Percentiles rank a stretch among this genome's conserved stretches.
phyloP scores from a whole-genome alignment of 2,113 vertebrate species.

The Anthoscopus minutus region DNA sequence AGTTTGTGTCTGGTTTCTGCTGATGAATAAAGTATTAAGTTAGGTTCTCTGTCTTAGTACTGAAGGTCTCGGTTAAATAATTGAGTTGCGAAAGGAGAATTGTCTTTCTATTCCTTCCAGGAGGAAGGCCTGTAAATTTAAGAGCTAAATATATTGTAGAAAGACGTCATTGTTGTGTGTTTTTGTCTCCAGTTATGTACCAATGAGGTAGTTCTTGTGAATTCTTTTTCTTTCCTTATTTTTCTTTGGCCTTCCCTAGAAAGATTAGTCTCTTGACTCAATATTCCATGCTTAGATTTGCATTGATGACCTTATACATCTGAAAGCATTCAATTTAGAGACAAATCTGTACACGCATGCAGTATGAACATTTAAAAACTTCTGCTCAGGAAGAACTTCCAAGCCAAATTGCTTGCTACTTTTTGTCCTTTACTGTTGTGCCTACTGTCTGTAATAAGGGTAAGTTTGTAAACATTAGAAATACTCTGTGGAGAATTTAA shows the following conservation, averaged over 20 bases:
- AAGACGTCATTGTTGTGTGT: background rate
- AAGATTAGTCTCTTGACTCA: background rate
- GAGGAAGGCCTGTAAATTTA: background rate
- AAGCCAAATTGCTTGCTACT: background rate
- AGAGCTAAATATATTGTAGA: background rate
- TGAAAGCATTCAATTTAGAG: background rate
- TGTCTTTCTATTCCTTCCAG: background rate
- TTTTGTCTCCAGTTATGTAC: background rate
- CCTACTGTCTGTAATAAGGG: background rate
- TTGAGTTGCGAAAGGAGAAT: background rate
- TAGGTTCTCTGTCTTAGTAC: background rate
- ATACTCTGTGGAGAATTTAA: background rate
- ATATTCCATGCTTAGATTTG: background rate
- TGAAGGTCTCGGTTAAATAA: background rate
- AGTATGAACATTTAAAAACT: background rate
- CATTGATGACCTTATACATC: background rate
- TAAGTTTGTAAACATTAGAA: background rate
- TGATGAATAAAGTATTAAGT: background rate
- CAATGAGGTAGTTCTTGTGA: background rate
- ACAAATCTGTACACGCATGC: background rate
- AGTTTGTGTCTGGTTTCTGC: background rate
- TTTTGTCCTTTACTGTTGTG: background rate
- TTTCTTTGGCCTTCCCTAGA: background rate
- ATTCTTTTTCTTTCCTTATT: background rate
- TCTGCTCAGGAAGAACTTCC: background rate